Evolutionary conservation across 2,113 vertebrate genomes (phyloP), one percentile per base, ranked within the genome.

Genomic region (Falcunculus frontatus): DNA sequence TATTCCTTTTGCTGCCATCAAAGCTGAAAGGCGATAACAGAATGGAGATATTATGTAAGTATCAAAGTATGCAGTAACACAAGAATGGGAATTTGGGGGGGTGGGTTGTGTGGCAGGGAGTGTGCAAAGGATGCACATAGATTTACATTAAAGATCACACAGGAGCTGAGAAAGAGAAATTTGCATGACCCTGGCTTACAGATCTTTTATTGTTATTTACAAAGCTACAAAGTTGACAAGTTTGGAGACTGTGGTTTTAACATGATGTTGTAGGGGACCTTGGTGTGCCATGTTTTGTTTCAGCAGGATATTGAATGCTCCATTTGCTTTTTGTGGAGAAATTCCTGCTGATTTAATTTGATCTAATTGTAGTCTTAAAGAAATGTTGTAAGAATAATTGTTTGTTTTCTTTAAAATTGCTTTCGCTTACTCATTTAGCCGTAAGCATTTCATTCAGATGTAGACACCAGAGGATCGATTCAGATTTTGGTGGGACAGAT

Each of bases 261-360:
- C 37, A 7, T 87, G 52, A 69, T 64, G 44, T 72, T 80, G 22
- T 27, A 67, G 85, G 50, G 63, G 32, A 84, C 59, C 84, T 96
- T 87, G 52, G 46, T 92, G 82, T 91, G 60, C 77, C 16, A 10
- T 75, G 47, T 90, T 97, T 86, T 92, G 68, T 96, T 94, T 96
- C 84, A 92, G 81, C 53, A 79, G 74, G 89, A 84, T 85, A 59
- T 94, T 96, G 96, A 97, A 89, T 95, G 62, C 88, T 83, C 75
- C 85, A 60, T 96, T 97, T 90, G 62, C 89, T 96, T 92, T 95
- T 74, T 96, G 80, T 88, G 57, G 87, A 93, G 92, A 97, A 81
- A 93, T 86, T 95, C 94, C 72, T n/a, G 91, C 96, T 97, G 95
- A 97, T 91, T 97, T 97, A 97, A 97, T 97, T 96, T 94, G 81